phyloP scores from a whole-genome alignment of 92 coral and sea anemone genomes.

The Phenganax marumi region DNA sequence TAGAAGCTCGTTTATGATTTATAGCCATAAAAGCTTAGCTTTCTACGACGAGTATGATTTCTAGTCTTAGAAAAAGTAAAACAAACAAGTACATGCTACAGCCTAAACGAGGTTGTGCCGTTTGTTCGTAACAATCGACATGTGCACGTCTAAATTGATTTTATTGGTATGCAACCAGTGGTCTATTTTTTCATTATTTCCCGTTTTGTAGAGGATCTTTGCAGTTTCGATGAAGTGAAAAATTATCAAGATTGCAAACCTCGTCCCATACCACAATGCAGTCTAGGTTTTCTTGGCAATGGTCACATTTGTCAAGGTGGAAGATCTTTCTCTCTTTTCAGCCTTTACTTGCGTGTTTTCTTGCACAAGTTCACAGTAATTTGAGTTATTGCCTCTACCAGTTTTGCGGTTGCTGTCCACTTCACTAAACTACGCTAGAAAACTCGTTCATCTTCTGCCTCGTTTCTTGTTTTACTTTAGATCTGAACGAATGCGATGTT shows the following conservation, averaged over 20 bases:
- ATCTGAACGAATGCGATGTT: constrained; percentile 27
- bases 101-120: too few relatives aligned
- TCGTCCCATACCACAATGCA: neutral
- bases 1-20: neutral
- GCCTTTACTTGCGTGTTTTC: neutral
- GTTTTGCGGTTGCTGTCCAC: too few relatives aligned
- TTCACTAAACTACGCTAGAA: too few relatives aligned
- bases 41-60: neutral
- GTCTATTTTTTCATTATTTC: too few relatives aligned
- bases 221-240: neutral
- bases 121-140: too few relatives aligned
- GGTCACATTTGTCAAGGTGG: constrained; percentile 24
- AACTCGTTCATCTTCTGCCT: too few relatives aligned
- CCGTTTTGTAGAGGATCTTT: constrained; percentile 6
- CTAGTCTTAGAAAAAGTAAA: neutral
- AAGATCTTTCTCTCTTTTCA: neutral
- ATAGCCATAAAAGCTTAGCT: neutral
- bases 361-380: neutral
- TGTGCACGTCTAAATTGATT: too few relatives aligned
- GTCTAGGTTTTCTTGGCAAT: constrained; percentile 28
- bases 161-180: too few relatives aligned
- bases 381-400: too few relatives aligned
- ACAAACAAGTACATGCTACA: too few relatives aligned
- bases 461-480: neutral
- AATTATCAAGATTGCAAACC: neutral